phyloP scores from a whole-genome alignment of 1,140 invertebrate species.

The Hestina assimilis region DNA sequence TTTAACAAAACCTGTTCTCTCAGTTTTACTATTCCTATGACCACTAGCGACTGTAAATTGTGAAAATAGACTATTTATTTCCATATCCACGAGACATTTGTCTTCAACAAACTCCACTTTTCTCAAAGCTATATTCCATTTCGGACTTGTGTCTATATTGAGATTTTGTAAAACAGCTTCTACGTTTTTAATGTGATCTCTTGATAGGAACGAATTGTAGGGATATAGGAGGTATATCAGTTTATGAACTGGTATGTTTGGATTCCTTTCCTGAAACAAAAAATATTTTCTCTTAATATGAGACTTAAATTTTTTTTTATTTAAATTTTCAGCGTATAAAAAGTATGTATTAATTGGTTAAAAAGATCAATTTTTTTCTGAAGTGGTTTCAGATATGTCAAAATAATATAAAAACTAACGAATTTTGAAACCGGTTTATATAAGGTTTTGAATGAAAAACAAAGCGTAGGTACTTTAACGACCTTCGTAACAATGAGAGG shows the following conservation, averaged over 20 bases:
- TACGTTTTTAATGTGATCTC: slow-evolving; percentile 85
- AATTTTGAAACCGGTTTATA: no score
- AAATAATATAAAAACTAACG: no score
- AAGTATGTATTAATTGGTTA: no score
- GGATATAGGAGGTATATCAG: slow-evolving; percentile 90
- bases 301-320: background rate
- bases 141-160: slow-evolving; percentile 64
- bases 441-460: no score
- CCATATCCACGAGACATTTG: slow-evolving; percentile 50
- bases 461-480: no score
- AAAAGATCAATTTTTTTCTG: no score
- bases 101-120: slow-evolving; percentile 50
- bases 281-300: background rate
- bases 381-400: no score
- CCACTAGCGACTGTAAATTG: slow-evolving; percentile 72
- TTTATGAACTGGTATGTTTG: slow-evolving; percentile 81
- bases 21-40: slow-evolving; percentile 24
- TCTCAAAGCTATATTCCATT: slow-evolving; percentile 47
- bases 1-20: slow-evolving; percentile 79
- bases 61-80: slow-evolving; percentile 50
- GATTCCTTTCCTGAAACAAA: slow-evolving; percentile 83
- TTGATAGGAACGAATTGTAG: slow-evolving; percentile 86
- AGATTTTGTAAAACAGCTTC: slow-evolving; percentile 83
- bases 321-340: no score
- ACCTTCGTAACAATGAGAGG: no score